Conservation (phyloP, 2,797 vertebrate genomes). For the Avahi laniger region DNA sequence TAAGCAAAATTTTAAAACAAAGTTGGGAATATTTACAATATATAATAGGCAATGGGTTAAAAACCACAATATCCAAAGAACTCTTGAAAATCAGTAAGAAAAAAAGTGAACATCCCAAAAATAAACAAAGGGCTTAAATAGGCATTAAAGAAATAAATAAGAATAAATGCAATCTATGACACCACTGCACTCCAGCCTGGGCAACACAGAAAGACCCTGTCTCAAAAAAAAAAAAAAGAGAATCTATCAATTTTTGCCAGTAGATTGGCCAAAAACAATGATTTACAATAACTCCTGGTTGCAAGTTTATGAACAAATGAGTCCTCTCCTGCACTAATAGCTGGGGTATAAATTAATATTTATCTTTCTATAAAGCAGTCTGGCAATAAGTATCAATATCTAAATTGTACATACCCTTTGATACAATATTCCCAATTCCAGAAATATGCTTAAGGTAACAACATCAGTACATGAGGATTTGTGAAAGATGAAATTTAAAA, state of each 20-base stretch:
- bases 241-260: background rate
- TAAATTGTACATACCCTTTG: background rate
- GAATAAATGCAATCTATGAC: background rate
- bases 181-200: too few relatives aligned
- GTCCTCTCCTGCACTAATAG: background rate
- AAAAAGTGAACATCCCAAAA: background rate
- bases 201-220: too few relatives aligned
- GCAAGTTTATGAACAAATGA: background rate
- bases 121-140: background rate
- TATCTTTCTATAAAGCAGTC: background rate
- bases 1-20: background rate
- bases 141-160: background rate
- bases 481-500: background rate
- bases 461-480: background rate
- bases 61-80: background rate
- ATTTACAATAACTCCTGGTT: background rate
- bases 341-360: background rate
- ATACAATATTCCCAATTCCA: constrained; percentile 1
- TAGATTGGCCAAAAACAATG: background rate
- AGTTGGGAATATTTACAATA: background rate
- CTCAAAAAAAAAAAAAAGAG: background rate
- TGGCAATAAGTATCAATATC: constrained; percentile 23
- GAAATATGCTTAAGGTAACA: background rate
- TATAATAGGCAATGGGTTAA: background rate
- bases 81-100: background rate